Percentiles rank a stretch among this genome's conserved stretches.
These are phyloP conservation scores for Rhinolophus ferrumequinum DNA, from an alignment of 2,113 vertebrate species.

Conservation along the genomic window DNA sequence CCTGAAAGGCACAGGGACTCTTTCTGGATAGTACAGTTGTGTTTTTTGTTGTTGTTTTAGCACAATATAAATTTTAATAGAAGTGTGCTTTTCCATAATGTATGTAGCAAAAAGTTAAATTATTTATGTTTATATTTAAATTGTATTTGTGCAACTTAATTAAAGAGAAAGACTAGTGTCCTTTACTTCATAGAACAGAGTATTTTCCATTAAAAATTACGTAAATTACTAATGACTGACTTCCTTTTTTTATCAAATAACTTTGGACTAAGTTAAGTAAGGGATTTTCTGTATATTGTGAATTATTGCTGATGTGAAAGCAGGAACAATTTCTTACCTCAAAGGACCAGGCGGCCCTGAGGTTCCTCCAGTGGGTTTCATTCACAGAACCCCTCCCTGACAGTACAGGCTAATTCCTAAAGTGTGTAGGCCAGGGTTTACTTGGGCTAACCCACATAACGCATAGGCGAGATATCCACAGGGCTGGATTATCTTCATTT, in stretches of 20 bases:
- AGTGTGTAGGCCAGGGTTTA: background rate
- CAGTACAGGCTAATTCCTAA: background rate
- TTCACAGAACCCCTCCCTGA: background rate
- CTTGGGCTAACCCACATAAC: background rate
- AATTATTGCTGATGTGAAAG: slow-evolving; percentile 18
- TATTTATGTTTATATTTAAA: slow-evolving; percentile 7
- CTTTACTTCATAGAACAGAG: slow-evolving; percentile 15
- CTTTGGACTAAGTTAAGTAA: background rate
- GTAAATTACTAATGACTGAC: background rate
- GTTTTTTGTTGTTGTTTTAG: background rate
- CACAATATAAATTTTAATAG: background rate
- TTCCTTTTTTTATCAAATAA: slow-evolving; percentile 36
- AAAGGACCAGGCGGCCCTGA: background rate
- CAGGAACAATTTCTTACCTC: background rate
- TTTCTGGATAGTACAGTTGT: background rate
- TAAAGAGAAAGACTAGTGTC: background rate
- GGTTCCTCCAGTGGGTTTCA: slow-evolving; percentile 9
- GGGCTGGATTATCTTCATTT: background rate
- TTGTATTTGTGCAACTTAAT: background rate
- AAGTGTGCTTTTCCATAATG: background rate
- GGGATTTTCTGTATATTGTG: background rate
- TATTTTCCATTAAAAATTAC: slow-evolving; percentile 45
- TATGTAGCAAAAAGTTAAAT: background rate
- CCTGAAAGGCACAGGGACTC: background rate
- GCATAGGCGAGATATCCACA: background rate